Percentiles rank a stretch among this genome's conserved stretches.
Evolutionary conservation across 2,888 invertebrate species (phyloP).

Genomic region (Plusia festucae): DNA sequence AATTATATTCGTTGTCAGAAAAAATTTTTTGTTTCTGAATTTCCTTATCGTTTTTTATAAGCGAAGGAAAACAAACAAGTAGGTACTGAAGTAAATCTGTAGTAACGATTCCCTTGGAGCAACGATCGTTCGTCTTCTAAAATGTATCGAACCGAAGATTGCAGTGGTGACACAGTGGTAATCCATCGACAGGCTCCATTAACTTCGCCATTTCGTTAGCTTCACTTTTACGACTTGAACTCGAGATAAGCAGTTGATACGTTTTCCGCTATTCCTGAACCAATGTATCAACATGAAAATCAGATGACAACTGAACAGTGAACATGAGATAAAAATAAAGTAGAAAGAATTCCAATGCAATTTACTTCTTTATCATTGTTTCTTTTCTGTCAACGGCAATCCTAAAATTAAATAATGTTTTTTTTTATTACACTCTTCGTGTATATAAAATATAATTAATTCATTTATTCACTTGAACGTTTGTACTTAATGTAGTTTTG

Average conservation of each 20-base stretch:
- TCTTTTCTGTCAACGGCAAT: not conserved
- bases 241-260: constrained; percentile 55
- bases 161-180: constrained; percentile 50
- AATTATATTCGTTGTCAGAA: constrained; percentile 25
- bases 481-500: too few species aligned
- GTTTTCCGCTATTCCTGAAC: constrained; percentile 34
- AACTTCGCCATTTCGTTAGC: constrained; percentile 53
- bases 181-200: constrained; percentile 53
- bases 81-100: constrained; percentile 49
- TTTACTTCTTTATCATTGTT: not conserved
- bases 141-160: constrained; percentile 53
- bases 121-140: constrained; percentile 42
- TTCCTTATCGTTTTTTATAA: constrained; percentile 15
- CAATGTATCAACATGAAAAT: constrained; percentile 16
- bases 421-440: too few species aligned
- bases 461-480: too few species aligned
- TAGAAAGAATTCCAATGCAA: not conserved
- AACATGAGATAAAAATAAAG: not conserved
- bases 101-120: constrained; percentile 53
- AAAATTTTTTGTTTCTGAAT: constrained; percentile 5
- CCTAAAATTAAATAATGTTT: too few species aligned
- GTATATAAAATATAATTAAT: too few species aligned
- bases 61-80: constrained; percentile 24
- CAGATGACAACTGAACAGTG: constrained; percentile 16
- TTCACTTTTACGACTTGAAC: constrained; percentile 53